A percentile compares a stretch with the other conserved stretches of the same genome.
Conservation (phyloP, 2,113 vertebrate genomes). For the Atherinomorus stipes region DNA sequence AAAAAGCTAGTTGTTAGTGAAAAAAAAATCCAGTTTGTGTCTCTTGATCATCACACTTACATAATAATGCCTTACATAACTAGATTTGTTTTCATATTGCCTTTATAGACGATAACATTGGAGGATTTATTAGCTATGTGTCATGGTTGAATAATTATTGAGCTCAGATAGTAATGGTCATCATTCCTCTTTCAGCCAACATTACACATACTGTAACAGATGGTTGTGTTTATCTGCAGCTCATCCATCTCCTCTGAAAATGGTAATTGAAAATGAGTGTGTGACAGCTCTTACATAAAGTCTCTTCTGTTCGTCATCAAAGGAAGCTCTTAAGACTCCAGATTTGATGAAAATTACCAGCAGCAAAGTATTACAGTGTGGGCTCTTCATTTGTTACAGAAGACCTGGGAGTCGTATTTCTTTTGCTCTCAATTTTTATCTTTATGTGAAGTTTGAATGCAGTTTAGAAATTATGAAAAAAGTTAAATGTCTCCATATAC, state of each 20-base stretch:
- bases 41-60: conserved; percentile 44
- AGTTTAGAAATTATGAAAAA: too few relatives aligned
- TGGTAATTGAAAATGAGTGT: not conserved
- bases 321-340: not conserved
- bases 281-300: not conserved
- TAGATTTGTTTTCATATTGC: not conserved
- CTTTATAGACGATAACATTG: not conserved
- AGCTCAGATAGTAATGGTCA: not conserved
- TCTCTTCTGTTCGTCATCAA: not conserved
- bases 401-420: not conserved
- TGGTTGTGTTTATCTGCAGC: conserved; percentile 11
- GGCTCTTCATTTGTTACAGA: too few relatives aligned
- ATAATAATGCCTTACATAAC: conserved; percentile 35
- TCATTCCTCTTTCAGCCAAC: not conserved
- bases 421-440: too few relatives aligned
- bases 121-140: conserved; percentile 26
- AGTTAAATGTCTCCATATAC: too few relatives aligned
- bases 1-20: not conserved
- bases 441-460: too few relatives aligned
- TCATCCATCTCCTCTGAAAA: not conserved
- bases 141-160: conserved; percentile 20
- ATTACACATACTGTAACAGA: not conserved
- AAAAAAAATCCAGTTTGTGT: conserved; percentile 14
- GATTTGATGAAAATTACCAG: not conserved
- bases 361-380: too few relatives aligned